Base-by-base conservation (phyloP, 2,888 invertebrate genomes). In the Torymus aiolomorphi region DNA sequence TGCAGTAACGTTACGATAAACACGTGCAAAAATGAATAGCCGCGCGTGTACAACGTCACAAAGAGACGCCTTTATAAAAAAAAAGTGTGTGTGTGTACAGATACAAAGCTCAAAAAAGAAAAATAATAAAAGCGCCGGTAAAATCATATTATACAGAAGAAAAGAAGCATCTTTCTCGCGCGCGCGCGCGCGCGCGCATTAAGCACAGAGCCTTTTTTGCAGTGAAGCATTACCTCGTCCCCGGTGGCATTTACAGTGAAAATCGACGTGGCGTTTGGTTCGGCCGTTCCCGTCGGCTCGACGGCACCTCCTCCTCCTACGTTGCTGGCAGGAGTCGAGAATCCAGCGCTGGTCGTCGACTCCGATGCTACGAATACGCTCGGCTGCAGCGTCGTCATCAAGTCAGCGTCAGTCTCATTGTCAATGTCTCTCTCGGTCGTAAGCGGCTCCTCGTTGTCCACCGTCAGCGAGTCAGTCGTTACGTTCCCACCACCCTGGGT, bases 151-250 rank as follows among this genome's bases (percentile, higher is more conserved):
- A 71, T 76, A 82, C 80, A 80, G 74, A 67, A 69, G 56, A 69
- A 75, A 72, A 16, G 72, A 76, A 63, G 42, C 42, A 76, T 72
- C 67, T 11, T 42, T 65, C 13, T 74, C 67, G 63, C 80, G 75
- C 84, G 59, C 42, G n/a, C 62, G 56, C n/a, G n/a, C n/a, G n/a
- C 74, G 73, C 73, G 59, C 42, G n/a, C 62, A 61, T 52, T 42
- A 74, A 87, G 87, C 80, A 16, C 42, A 78, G 75, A 42, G 42
- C 42, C 42, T 42, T 42, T 42, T 56, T 72, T 69, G 88, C 87
- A 65, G 83, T 71, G 83, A 89, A 89, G 90, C 89, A 87, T 90
- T 90, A 90, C 90, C 90, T 90, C 89, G 72, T 89, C 86, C 78
- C 85, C 84, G 74, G 89, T 89, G 82, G 85, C 80, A 86, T 87